Base-by-base conservation (phyloP, 2,888 invertebrate genomes). In the Troides oblongomaculatus region DNA sequence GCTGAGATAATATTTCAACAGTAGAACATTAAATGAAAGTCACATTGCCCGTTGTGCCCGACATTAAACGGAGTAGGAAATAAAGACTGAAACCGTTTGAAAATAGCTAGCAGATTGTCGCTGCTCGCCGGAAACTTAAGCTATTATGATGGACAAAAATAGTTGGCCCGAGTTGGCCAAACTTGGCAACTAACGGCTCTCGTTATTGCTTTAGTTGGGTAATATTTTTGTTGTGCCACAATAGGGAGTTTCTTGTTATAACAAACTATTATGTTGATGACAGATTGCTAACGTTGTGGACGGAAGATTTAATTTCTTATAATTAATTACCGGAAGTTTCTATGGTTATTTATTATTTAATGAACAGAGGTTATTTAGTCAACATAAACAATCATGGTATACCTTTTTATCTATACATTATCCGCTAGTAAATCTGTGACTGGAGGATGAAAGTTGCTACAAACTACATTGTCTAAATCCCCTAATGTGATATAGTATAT, bases 131-230 rank as follows among this genome's bases (percentile, higher is more conserved):
- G 82, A 80, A 91, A 92, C 88, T 91, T 90, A 71, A 74, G 84
- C 90, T 90, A 90, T 92, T 91, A 90, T 90, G 87, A 90, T 81
- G 84, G 84, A 84, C 89, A 89, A 90, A 91, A 90, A 92, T 90
- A 87, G 89, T 91, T 89, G 82, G 79, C 66, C 74, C 74, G 85
- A 88, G 82, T 90, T 84, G 77, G 77, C 75, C 76, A 82, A 70
- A 88, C 81, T 88, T 84, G 79, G 81, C 79, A 83, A 85, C 86
- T 89, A 89, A 87, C 85, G 82, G 82, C 77, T 76, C 84, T 88
- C 84, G 87, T 92, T 92, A 92, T 90, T 90, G 88, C 86, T 84
- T 85, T 90, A 92, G 89, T 91, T 90, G 86, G 82, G 82, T 85
- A 87, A 90, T 90, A 90, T 92, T 91, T 90, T 90, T 82, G 83